A percentile compares a stretch with the other conserved stretches of the same genome.
Evolutionary conservation across 92 coral and sea anemone species (phyloP).

Genomic region (Galaxea fascicularis): DNA sequence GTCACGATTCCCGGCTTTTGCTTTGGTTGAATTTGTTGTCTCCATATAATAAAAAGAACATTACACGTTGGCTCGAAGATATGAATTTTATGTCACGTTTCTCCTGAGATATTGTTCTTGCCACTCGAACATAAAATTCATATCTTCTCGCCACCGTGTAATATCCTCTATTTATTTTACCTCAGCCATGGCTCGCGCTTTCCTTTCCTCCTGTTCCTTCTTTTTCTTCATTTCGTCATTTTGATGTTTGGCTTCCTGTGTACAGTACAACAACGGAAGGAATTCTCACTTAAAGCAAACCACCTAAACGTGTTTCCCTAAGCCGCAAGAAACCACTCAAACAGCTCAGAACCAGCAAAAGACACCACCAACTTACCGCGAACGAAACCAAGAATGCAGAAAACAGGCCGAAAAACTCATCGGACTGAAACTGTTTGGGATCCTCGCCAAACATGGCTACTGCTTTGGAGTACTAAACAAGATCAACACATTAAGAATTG

Average conservation of each 20-base stretch:
- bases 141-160: no score
- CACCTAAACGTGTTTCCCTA: neutral
- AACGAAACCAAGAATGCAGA: slow-evolving; percentile 91
- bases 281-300: neutral
- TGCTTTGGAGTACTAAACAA: slow-evolving; percentile 81
- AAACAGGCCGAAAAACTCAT: slow-evolving; percentile 92
- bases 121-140: no score
- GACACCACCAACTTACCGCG: slow-evolving; percentile 74
- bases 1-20: no score
- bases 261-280: neutral
- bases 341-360: neutral
- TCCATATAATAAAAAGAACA: no score
- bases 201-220: slow-evolving; percentile 90
- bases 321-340: neutral
- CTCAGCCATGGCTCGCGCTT: slow-evolving; percentile 89
- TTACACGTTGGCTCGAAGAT: no score
- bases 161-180: slow-evolving; percentile 64
- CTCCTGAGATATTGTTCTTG: no score
- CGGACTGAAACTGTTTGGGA: slow-evolving; percentile 84
- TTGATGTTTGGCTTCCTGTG: slow-evolving; percentile 95
- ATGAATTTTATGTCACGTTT: no score
- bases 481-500: neutral
- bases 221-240: slow-evolving; percentile 94
- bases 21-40: no score
- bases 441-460: slow-evolving; percentile 97